phyloP scores from a whole-genome alignment of 2,113 vertebrate species.

The Paraplagusia blochii region DNA sequence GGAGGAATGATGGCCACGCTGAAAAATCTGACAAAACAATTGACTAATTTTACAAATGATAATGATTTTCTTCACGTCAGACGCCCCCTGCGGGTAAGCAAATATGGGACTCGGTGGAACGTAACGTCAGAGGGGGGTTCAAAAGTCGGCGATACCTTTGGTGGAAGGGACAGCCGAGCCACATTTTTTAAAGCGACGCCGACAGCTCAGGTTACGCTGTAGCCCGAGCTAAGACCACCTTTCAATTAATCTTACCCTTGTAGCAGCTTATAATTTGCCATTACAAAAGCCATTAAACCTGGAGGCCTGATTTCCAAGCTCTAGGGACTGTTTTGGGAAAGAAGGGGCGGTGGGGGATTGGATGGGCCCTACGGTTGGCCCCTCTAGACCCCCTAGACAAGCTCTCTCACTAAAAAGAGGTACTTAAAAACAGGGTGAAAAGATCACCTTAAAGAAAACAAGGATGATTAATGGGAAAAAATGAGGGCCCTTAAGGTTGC shows the following conservation, averaged over 20 bases:
- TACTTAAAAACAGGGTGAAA: slow-evolving; percentile 82
- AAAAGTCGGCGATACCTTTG: slow-evolving; percentile 64
- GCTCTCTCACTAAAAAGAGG: slow-evolving; percentile 70
- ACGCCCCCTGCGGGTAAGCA: slow-evolving; percentile 60
- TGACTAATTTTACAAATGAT: slow-evolving; percentile 84
- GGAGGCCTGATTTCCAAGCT: slow-evolving; percentile 67
- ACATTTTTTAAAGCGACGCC: slow-evolving; percentile 68
- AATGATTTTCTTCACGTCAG: slow-evolving; percentile 72
- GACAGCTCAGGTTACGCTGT: slow-evolving; percentile 74
- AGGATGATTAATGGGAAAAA: slow-evolving; percentile 82
- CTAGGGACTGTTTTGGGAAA: slow-evolving; percentile 54
- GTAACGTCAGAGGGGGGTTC: slow-evolving; percentile 64
- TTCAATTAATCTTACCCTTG: slow-evolving; percentile 83
- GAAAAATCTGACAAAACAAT: slow-evolving; percentile 81
- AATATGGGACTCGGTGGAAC: slow-evolving; percentile 60
- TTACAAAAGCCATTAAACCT: slow-evolving; percentile 79
- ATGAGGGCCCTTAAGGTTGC: slow-evolving; percentile 74
- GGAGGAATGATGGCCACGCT: slow-evolving; percentile 72
- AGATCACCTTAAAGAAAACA: slow-evolving; percentile 83
- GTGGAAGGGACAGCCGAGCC: slow-evolving; percentile 62
- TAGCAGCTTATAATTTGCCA: slow-evolving; percentile 81
- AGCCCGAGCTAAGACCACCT: slow-evolving; percentile 71
- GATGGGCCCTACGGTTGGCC: slow-evolving; percentile 66
- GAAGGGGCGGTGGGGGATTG: slow-evolving; percentile 56
- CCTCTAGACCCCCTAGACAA: slow-evolving; percentile 69